phyloP scores from a whole-genome alignment of 2,888 invertebrate species.

The Falcaria lacertinaria region DNA sequence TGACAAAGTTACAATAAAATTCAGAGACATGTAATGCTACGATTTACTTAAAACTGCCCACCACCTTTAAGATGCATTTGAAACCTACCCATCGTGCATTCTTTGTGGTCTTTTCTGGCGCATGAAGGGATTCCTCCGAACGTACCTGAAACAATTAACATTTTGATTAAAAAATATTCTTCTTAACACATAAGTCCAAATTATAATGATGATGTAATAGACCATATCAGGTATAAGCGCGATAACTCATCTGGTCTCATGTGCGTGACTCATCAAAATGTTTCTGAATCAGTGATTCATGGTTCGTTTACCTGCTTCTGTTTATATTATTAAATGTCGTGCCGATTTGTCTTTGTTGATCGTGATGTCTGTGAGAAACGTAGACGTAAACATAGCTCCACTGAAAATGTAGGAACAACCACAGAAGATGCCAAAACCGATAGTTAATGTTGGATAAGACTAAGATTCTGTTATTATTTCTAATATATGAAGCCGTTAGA shows the following conservation, averaged over 20 bases:
- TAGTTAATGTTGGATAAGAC: no score
- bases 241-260: conserved; percentile 29
- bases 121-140: conserved; percentile 73
- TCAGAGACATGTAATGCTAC: background rate
- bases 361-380: background rate
- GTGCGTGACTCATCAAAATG: conserved; percentile 47
- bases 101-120: conserved; percentile 60
- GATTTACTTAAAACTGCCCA: conserved; percentile 24
- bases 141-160: conserved; percentile 61
- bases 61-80: conserved; percentile 40
- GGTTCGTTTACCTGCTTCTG: conserved; percentile 56
- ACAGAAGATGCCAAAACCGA: no score
- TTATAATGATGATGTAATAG: conserved; percentile 5
- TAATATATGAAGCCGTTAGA: no score
- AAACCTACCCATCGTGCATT: conserved; percentile 71
- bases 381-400: no score
- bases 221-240: conserved; percentile 20
- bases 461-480: no score
- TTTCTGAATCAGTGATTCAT: conserved; percentile 55
- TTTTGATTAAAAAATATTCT: no score
- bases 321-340: conserved; percentile 28
- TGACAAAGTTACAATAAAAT: no score
- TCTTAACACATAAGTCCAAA: background rate
- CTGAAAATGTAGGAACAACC: no score
- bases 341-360: conserved; percentile 7